These are phyloP conservation scores for Onchidella celtica DNA, from an alignment of 2,888 invertebrate species.

Conservation along the genomic window DNA sequence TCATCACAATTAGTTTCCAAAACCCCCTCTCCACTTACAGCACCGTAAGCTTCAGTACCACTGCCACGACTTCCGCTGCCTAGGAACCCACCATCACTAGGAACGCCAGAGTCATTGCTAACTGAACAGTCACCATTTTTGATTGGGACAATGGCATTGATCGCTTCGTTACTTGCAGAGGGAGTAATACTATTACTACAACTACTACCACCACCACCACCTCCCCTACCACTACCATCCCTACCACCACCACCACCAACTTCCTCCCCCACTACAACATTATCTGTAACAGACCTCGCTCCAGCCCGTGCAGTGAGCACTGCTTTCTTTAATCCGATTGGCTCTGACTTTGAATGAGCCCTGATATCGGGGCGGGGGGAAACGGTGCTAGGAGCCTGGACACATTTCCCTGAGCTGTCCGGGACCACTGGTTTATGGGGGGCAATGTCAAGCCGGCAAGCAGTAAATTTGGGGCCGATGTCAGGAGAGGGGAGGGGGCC, in stretches of 20 bases:
- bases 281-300: background rate
- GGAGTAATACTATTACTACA: too few species aligned
- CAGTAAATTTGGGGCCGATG: conserved; percentile 40
- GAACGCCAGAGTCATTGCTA: background rate
- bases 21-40: background rate
- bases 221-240: background rate
- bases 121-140: background rate
- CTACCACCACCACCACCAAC: background rate
- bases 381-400: conserved; percentile 17
- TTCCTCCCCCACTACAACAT: background rate
- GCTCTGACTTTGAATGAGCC: conserved; percentile 26
- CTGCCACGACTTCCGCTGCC: background rate
- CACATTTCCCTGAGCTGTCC: conserved; percentile 34
- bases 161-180: background rate
- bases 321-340: conserved; percentile 35
- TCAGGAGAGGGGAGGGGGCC: conserved; percentile 27
- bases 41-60: too few species aligned
- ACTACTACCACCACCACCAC: background rate
- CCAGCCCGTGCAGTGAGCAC: background rate
- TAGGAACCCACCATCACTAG: background rate
- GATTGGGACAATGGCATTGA: background rate
- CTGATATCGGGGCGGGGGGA: conserved; percentile 12
- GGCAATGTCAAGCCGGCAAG: conserved; percentile 41
- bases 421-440: conserved; percentile 44
- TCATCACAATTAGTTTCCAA: background rate